phyloP scores from a whole-genome alignment of 2,113 vertebrate species.

The Rhabdornis inornatus region DNA sequence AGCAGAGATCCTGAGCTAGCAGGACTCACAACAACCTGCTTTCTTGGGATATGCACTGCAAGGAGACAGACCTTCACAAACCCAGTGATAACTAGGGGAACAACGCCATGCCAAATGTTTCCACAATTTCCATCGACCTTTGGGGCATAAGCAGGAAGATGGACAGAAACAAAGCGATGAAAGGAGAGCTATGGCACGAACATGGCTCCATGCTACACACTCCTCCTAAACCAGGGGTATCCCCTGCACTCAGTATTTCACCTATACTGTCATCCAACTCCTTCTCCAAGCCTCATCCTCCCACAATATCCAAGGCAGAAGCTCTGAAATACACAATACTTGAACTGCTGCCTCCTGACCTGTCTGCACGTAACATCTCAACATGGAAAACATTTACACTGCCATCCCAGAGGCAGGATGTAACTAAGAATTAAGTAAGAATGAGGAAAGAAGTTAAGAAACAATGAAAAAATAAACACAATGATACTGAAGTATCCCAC shows the following conservation, averaged over 20 bases:
- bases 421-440: not conserved
- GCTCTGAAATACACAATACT: not conserved
- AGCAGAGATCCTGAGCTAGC: not conserved
- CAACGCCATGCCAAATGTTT: not conserved
- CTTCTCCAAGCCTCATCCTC: not conserved
- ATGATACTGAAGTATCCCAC: not conserved
- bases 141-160: not conserved
- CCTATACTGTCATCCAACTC: not conserved
- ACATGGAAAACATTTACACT: fast-evolving
- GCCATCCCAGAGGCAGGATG: not conserved
- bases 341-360: not conserved
- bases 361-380: not conserved
- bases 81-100: not conserved
- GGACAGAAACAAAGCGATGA: not conserved
- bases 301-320: not conserved
- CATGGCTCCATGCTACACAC: not conserved
- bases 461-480: not conserved
- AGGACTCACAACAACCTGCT: not conserved
- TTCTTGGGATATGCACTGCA: not conserved
- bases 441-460: not conserved
- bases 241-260: not conserved
- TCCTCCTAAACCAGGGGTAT: not conserved
- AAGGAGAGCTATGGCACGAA: not conserved
- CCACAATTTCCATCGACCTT: not conserved
- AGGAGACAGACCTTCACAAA: not conserved